These are phyloP conservation scores for Hemistola chrysoprasaria DNA, from an alignment of 2,888 invertebrate species.

Conservation along the genomic window DNA sequence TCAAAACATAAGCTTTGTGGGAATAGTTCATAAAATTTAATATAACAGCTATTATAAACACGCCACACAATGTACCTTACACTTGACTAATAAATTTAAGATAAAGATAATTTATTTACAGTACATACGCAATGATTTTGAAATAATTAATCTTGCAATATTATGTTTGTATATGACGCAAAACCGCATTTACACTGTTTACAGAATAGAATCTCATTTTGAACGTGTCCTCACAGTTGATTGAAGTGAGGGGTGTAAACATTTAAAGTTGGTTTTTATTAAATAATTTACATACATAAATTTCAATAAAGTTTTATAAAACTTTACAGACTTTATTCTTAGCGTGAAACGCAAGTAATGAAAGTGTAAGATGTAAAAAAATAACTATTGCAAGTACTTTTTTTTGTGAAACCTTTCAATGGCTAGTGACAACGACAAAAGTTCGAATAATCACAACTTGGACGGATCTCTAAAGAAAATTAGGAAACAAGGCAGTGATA, in stretches of 20 bases:
- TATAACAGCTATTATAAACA: too few relatives aligned
- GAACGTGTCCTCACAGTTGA: constrained; percentile 31
- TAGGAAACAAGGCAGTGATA: constrained; percentile 60
- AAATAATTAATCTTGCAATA: too few relatives aligned
- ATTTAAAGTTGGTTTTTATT: constrained; percentile 44
- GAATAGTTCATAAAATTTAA: too few relatives aligned
- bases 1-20: too few relatives aligned
- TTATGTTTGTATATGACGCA: too few relatives aligned
- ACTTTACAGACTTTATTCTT: constrained; percentile 46
- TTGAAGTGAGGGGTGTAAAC: constrained; percentile 58
- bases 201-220: constrained; percentile 20
- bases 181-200: background rate
- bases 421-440: constrained; percentile 80
- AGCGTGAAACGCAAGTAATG: constrained; percentile 12
- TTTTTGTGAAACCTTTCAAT: constrained; percentile 60
- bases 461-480: constrained; percentile 67
- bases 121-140: too few relatives aligned
- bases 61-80: too few relatives aligned
- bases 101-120: too few relatives aligned
- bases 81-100: too few relatives aligned
- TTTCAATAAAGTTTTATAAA: constrained; percentile 36
- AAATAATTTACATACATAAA: too few relatives aligned
- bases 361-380: constrained; percentile 18
- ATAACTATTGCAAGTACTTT: constrained; percentile 14
- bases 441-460: constrained; percentile 72